Percentiles rank a stretch among this genome's conserved stretches.
These are phyloP conservation scores for Mizuhopecten yessoensis DNA, from an alignment of 1,140 invertebrate genomes.

Conservation along the genomic window DNA sequence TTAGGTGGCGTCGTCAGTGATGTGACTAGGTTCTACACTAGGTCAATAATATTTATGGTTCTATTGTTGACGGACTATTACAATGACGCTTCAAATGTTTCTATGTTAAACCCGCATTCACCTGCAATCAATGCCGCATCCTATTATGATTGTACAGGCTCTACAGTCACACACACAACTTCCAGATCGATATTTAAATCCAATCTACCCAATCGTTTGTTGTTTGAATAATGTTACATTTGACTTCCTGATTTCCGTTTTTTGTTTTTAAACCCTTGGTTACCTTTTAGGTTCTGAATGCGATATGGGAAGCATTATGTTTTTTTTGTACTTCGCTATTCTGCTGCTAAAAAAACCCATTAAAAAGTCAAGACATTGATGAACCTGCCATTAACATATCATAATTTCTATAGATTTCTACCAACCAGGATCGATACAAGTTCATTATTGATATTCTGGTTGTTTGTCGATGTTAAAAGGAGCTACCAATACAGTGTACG, in stretches of 20 bases:
- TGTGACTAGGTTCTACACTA: background rate
- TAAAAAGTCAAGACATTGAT: background rate
- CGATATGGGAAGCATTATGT: background rate
- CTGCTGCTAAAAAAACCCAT: background rate
- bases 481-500: no score
- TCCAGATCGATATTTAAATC: background rate
- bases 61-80: background rate
- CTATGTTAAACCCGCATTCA: background rate
- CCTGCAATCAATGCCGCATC: background rate
- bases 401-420: background rate
- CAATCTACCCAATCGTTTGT: background rate
- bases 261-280: background rate
- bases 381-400: background rate
- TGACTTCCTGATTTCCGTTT: background rate
- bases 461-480: no score
- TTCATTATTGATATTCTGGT: background rate
- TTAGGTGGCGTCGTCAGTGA: no score
- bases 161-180: background rate
- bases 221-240: background rate
- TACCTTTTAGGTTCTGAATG: background rate
- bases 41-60: background rate
- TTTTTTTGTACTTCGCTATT: background rate
- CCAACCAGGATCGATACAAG: background rate
- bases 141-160: no score
- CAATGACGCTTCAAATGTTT: background rate